Evolutionary conservation across 2,113 vertebrate species (phyloP), one percentile per base, ranked within the genome.

Genomic region (Macquaria ambigua): DNA sequence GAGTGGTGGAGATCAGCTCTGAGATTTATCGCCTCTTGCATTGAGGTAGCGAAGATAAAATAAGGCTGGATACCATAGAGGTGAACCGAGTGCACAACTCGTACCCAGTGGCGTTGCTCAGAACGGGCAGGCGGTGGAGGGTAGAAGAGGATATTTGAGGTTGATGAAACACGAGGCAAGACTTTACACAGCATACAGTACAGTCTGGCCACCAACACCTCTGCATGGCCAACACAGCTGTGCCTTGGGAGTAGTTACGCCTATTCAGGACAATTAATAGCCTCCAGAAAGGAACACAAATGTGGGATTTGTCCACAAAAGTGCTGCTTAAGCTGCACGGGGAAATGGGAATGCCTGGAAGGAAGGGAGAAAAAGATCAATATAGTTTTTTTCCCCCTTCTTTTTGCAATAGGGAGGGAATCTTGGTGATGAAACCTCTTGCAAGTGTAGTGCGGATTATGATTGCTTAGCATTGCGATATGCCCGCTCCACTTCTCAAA

Each of bases 121-220:
- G 85, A 90, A 89, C 74, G 89, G 83, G 89, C 81, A 84, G 86
- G 84, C 85, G 48, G 61, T 34, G 72, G 77, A 83, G 90, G 82
- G 72, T 76, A 83, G 84, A 81, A 63, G 86, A 84, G 92, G 89
- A 89, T 84, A 85, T 89, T 87, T 80, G 84, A 87, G 91, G 94
- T 95, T 95, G 95, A 96, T 92, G 95, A 95, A 96, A 95, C 93
- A 89, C 31, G 53, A 90, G 92, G 95, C 94, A 95, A 96, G 92
- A 95, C 83, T 92, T 84, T 71, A 77, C 85, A 52, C 81, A 58
- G 90, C 77, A 62, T 66, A 81, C 61, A 79, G 77, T 74, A 62
- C 84, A 85, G 74, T 79, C 87, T 89, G 87, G 84, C 89, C 90
- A 90, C 87, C 82, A 81, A 81, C 87, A 91, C 90, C 88, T 87